A percentile compares a stretch with the other conserved stretches of the same genome.
phyloP scores from a whole-genome alignment of 2,113 vertebrate species.

The Colaptes auratus region DNA sequence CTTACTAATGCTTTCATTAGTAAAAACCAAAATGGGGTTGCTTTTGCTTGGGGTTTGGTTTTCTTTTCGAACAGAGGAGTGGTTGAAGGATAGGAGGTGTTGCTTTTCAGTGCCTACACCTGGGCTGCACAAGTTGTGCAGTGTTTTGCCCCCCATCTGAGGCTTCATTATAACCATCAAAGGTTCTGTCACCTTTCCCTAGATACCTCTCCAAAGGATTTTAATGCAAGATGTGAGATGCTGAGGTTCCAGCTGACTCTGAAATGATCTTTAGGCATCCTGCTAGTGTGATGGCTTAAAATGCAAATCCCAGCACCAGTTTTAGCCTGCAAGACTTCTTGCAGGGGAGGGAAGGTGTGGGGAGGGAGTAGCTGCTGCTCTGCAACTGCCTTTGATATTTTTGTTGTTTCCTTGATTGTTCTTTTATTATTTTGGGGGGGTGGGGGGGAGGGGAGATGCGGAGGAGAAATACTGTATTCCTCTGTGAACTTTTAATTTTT shows the following conservation, averaged over 20 bases:
- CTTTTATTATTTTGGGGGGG: not conserved
- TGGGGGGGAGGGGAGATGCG: not conserved
- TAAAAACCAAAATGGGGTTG: not conserved
- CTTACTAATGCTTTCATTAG: conserved; percentile 47
- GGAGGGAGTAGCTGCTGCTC: not conserved
- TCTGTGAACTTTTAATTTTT: conserved; percentile 34
- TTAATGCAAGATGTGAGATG: conserved; percentile 16
- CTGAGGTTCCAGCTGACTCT: conserved; percentile 16
- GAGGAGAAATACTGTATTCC: not conserved
- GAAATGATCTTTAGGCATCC: conserved; percentile 14
- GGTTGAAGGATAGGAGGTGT: not conserved
- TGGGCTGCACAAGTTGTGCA: not conserved
- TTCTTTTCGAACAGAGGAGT: conserved; percentile 13
- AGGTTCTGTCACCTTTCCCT: conserved; percentile 13
- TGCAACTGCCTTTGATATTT: not conserved
- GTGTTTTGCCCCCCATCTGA: not conserved
- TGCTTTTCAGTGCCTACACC: conserved; percentile 7
- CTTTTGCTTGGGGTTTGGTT: not conserved
- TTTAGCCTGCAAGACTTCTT: not conserved
- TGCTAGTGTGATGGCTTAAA: not conserved
- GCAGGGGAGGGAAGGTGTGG: not conserved
- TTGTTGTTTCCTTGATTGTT: not conserved
- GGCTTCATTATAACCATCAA: not conserved
- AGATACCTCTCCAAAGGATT: not conserved
- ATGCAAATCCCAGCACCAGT: conserved; percentile 26